Conservation (phyloP, 2,888 invertebrate genomes). For the Slavum lentiscoides region DNA sequence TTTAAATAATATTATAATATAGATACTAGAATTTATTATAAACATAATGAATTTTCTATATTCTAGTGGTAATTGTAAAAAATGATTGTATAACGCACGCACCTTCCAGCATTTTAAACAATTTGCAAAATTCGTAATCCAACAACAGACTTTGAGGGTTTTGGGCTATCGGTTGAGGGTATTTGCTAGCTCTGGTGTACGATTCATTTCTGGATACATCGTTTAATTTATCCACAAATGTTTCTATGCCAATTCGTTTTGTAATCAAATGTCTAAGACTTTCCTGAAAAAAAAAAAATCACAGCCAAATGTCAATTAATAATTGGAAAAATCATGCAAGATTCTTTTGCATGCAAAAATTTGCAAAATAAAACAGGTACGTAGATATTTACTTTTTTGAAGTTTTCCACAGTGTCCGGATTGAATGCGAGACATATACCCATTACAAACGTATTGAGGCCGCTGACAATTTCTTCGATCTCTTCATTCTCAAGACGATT, state of each 20-base stretch:
- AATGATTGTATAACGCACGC: constrained; percentile 55
- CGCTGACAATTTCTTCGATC: constrained; percentile 84
- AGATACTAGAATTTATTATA: no score
- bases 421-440: constrained; percentile 90
- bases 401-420: constrained; percentile 76
- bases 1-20: no score
- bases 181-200: constrained; percentile 89
- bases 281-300: constrained; percentile 62
- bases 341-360: no score
- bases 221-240: constrained; percentile 80
- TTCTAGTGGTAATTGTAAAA: no score
- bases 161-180: constrained; percentile 83
- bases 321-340: no score
- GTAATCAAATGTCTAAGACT: constrained; percentile 81
- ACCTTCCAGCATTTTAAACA: constrained; percentile 83
- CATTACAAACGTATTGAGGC: constrained; percentile 87
- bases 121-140: constrained; percentile 92
- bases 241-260: constrained; percentile 87
- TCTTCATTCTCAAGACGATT: constrained; percentile 87
- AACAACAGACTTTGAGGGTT: constrained; percentile 78
- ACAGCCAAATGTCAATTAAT: no score
- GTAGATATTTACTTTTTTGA: constrained; percentile 66
- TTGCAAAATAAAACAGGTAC: background rate
- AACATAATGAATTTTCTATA: no score
- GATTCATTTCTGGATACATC: constrained; percentile 87